Conservation (phyloP, 2,113 vertebrate genomes). For the Micronisus gabar region DNA sequence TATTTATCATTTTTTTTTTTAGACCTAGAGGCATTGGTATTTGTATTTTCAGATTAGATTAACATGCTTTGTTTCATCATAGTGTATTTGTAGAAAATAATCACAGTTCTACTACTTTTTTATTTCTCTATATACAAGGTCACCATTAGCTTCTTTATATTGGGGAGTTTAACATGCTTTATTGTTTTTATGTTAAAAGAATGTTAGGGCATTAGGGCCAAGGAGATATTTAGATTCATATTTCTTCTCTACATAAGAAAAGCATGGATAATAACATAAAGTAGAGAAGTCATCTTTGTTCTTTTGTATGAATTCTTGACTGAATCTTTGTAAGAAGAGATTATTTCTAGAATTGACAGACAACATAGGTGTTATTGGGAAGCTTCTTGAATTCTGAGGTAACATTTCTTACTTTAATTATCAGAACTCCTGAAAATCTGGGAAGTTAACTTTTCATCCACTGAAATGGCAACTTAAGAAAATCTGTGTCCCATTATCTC, state of each 20-base stretch:
- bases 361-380: background rate
- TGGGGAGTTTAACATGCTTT: background rate
- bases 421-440: background rate
- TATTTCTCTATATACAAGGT: background rate
- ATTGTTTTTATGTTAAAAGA: background rate
- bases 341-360: background rate
- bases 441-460: background rate
- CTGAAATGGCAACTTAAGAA: background rate
- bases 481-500: background rate
- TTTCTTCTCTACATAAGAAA: background rate
- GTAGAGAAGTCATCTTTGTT: background rate
- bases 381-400: background rate
- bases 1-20: background rate
- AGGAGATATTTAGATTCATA: background rate
- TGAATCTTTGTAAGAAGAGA: background rate
- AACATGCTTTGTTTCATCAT: background rate
- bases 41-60: background rate
- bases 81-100: background rate
- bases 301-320: background rate
- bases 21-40: background rate
- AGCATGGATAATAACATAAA: too few relatives aligned
- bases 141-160: background rate
- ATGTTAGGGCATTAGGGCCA: background rate
- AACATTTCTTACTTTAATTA: background rate
- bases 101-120: background rate